These are phyloP conservation scores for Salvelinus alpinus DNA, from an alignment of 2,113 vertebrate genomes.

Conservation along the genomic window DNA sequence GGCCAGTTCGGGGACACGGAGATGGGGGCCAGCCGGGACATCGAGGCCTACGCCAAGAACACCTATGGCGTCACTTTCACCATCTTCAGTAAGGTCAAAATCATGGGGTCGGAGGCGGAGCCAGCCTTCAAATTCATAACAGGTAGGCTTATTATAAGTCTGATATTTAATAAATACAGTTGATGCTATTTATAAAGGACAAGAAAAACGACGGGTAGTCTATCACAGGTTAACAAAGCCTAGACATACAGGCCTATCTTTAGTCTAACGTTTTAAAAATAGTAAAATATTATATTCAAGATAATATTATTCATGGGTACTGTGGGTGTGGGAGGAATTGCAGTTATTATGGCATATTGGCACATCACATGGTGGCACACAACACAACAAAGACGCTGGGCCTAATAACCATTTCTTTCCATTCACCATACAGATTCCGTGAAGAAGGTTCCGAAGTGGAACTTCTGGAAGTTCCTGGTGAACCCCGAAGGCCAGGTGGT, in stretches of 20 bases:
- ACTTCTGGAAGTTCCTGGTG: constrained; percentile 98
- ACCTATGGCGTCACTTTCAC: constrained; percentile 90
- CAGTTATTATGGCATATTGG: no score
- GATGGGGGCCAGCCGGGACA: constrained; percentile 77
- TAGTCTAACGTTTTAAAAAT: no score
- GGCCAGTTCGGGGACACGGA: constrained; percentile 92
- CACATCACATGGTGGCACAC: no score
- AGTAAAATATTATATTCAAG: no score
- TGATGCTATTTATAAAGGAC: background rate
- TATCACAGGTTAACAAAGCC: background rate
- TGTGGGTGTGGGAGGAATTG: no score
- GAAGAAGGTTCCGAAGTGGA: constrained; percentile 90
- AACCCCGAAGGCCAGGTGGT: constrained; percentile 88
- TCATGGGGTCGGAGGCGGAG: constrained; percentile 90
- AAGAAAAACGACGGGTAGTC: background rate
- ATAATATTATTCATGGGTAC: background rate
- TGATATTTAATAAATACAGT: no score
- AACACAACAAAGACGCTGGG: background rate
- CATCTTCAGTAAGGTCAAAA: constrained; percentile 93
- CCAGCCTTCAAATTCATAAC: constrained; percentile 92
- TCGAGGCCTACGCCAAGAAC: constrained; percentile 82
- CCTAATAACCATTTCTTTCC: background rate
- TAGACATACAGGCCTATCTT: no score
- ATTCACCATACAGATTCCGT: constrained; percentile 80
- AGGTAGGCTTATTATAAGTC: constrained; percentile 57